A percentile compares a stretch with the other conserved stretches of the same genome.
Conservation (phyloP, 2,113 vertebrate species). For the Erythrolamprus reginae region DNA sequence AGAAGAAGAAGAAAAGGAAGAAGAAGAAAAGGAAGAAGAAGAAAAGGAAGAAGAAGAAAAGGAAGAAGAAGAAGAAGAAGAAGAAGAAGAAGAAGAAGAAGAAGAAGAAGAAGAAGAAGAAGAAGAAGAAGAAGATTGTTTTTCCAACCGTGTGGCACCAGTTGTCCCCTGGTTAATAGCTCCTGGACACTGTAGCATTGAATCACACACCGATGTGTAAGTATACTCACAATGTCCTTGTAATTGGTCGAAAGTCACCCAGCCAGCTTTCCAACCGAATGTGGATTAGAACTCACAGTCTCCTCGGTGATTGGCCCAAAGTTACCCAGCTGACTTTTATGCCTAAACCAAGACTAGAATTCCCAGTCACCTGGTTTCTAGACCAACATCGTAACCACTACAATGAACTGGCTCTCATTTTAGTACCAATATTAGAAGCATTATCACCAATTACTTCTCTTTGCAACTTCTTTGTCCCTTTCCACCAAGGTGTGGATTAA, state of each 20-base stretch:
- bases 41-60: too few species aligned
- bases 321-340: not conserved
- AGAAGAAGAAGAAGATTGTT: too few species aligned
- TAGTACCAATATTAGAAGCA: not conserved
- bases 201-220: not conserved
- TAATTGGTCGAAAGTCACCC: too few species aligned
- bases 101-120: too few species aligned
- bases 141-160: not conserved
- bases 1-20: too few species aligned
- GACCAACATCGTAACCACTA: not conserved
- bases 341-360: not conserved
- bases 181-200: not conserved
- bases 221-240: too few species aligned
- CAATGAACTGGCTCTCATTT: not conserved
- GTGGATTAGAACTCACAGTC: too few species aligned
- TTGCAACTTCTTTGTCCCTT: not conserved
- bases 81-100: too few species aligned
- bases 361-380: not conserved
- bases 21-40: too few species aligned
- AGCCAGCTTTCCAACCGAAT: too few species aligned
- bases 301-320: not conserved
- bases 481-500: not conserved
- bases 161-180: too few species aligned
- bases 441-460: not conserved
- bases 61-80: too few species aligned